Conservation (phyloP, 2,888 invertebrate genomes). For the Allophyes oxyacanthae region DNA sequence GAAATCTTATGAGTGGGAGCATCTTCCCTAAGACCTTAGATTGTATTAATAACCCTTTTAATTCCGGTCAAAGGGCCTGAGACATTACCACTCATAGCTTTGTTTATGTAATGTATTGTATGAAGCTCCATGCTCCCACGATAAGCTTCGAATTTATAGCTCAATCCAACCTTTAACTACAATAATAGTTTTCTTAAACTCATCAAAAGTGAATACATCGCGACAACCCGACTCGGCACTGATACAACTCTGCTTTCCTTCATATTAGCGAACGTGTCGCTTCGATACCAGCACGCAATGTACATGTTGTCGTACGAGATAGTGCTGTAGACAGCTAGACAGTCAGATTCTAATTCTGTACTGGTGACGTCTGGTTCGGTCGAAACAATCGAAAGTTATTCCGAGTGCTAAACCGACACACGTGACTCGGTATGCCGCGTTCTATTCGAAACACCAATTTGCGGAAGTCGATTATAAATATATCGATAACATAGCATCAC, state of each 20-base stretch:
- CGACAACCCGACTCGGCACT: conserved; percentile 19
- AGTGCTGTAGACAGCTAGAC: conserved; percentile 71
- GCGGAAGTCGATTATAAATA: conserved; percentile 69
- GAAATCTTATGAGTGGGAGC: conserved; percentile 46
- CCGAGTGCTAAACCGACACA: conserved; percentile 80
- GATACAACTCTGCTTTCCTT: conserved; percentile 35
- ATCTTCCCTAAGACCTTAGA: conserved; percentile 41
- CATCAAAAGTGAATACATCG: conserved; percentile 15
- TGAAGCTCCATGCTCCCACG: background rate
- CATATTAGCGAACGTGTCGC: conserved; percentile 35
- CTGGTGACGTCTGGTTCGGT: conserved; percentile 77
- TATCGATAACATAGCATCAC: conserved; percentile 27
- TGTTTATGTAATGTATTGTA: conserved; percentile 2
- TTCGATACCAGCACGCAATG: conserved; percentile 58
- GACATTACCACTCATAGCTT: conserved; percentile 2
- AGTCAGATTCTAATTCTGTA: conserved; percentile 81
- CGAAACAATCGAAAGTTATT: conserved; percentile 87
- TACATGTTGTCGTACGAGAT: conserved; percentile 64
- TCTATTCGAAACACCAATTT: conserved; percentile 73
- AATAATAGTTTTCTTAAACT: conserved; percentile 24
- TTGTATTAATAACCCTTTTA: conserved; percentile 38
- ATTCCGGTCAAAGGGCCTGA: conserved; percentile 21
- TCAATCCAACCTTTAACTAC: conserved; percentile 24
- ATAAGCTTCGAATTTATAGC: background rate
- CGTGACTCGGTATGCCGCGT: conserved; percentile 79